These are phyloP conservation scores for Ovis canadensis DNA, from an alignment of 2,113 vertebrate species.

Conservation along the genomic window DNA sequence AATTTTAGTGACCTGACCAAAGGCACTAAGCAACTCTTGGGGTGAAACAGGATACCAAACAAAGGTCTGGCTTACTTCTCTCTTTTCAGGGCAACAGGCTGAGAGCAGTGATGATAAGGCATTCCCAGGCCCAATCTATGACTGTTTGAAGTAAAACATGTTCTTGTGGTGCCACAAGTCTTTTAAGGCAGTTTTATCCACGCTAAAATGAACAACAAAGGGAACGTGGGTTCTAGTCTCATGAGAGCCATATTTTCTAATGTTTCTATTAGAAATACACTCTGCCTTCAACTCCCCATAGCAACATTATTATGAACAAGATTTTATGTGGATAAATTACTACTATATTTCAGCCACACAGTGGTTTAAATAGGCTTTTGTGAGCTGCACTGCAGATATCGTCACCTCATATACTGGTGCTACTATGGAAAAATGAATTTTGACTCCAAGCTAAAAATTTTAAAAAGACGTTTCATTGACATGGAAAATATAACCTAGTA, in stretches of 20 bases:
- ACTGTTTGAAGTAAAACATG: not conserved
- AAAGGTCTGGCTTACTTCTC: not conserved
- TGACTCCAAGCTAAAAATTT: not conserved
- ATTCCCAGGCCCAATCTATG: no score
- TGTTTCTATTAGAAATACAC: slow-evolving; percentile 62
- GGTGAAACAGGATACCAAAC: not conserved
- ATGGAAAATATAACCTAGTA: not conserved
- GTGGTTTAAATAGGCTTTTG: slow-evolving; percentile 51
- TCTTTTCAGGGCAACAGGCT: not conserved
- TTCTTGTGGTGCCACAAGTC: not conserved
- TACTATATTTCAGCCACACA: slow-evolving; percentile 30
- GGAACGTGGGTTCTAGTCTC: not conserved
- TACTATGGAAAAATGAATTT: slow-evolving; percentile 30
- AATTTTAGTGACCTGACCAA: not conserved
- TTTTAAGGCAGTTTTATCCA: slow-evolving; percentile 22
- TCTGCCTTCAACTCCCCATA: slow-evolving; percentile 29
- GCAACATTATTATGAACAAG: slow-evolving; percentile 41
- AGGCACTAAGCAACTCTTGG: not conserved
- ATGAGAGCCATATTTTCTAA: slow-evolving; percentile 25
- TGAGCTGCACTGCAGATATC: not conserved
- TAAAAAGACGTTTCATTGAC: not conserved
- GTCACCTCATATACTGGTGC: not conserved
- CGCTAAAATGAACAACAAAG: slow-evolving; percentile 4
- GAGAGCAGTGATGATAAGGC: not conserved
- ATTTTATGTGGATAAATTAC: slow-evolving; percentile 61